Percentiles rank a stretch among this genome's conserved stretches.
Evolutionary conservation across 2,113 vertebrate species (phyloP).

Genomic region (Polypterus bichir): DNA sequence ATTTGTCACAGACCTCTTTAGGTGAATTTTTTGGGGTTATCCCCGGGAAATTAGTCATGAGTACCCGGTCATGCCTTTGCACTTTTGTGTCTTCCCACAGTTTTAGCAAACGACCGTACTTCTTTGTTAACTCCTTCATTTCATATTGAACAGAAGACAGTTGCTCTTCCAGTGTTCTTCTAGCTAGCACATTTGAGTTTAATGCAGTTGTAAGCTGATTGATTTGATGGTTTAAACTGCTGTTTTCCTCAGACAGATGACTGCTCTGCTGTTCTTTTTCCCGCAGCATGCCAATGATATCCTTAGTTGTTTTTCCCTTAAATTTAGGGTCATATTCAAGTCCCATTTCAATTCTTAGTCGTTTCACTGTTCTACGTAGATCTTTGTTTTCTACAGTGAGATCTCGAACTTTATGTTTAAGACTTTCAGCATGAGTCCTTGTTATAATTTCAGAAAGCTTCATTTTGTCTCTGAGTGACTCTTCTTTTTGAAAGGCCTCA

Average conservation of each 20-base stretch:
- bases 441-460: conserved; percentile 41
- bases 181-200: conserved; percentile 46
- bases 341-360: conserved; percentile 48
- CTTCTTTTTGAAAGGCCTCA: conserved; percentile 50
- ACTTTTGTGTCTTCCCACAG: conserved; percentile 54
- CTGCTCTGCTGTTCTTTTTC: conserved; percentile 49
- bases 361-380: conserved; percentile 49
- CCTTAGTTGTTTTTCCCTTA: conserved; percentile 52
- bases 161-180: conserved; percentile 50
- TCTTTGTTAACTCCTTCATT: conserved; percentile 56
- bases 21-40: conserved; percentile 24
- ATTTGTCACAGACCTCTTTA: conserved; percentile 30
- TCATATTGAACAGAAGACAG: conserved; percentile 49
- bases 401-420: conserved; percentile 53
- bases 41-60: conserved; percentile 38
- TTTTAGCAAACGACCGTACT: conserved; percentile 49
- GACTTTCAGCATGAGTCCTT: conserved; percentile 38
- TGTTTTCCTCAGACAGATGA: conserved; percentile 42
- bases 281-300: conserved; percentile 49
- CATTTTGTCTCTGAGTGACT: conserved; percentile 44
- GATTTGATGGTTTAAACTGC: conserved; percentile 44
- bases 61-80: conserved; percentile 44
- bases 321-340: conserved; percentile 51
- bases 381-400: conserved; percentile 48
- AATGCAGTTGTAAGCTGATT: conserved; percentile 47